A percentile compares a stretch with the other conserved stretches of the same genome.
Conservation (phyloP, 2,888 invertebrate genomes). For the Patella ulyssiponensis region DNA sequence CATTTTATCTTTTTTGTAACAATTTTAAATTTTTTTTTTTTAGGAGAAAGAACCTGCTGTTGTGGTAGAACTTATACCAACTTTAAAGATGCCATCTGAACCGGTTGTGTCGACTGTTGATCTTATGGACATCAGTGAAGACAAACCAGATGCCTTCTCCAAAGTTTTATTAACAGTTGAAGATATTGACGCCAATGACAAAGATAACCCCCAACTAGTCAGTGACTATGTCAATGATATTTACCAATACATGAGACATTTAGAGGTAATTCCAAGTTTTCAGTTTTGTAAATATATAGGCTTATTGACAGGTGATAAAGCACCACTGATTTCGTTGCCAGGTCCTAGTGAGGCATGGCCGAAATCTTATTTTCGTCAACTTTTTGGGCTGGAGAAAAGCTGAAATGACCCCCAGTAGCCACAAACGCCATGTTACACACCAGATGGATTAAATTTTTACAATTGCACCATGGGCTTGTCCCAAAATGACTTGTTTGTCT, state of each 20-base stretch:
- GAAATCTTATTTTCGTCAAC: too few relatives aligned
- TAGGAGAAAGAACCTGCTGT: slow-evolving; percentile 31
- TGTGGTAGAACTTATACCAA: slow-evolving; percentile 31
- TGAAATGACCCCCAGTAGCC: too few relatives aligned
- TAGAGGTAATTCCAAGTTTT: slow-evolving; percentile 76
- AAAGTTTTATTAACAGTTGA: slow-evolving; percentile 55
- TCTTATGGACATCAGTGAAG: slow-evolving; percentile 64
- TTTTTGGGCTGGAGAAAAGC: too few relatives aligned
- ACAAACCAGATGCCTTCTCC: slow-evolving; percentile 59
- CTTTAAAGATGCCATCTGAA: slow-evolving; percentile 30
- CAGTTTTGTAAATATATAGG: background rate
- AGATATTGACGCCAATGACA: slow-evolving; percentile 81
- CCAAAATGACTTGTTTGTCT: too few relatives aligned
- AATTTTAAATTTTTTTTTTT: background rate
- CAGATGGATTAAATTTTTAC: too few relatives aligned
- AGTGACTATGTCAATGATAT: slow-evolving; percentile 91
- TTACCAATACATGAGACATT: slow-evolving; percentile 83
- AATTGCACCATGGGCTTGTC: too few relatives aligned
- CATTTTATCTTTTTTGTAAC: too few relatives aligned
- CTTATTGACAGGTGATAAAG: background rate
- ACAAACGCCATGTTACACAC: too few relatives aligned
- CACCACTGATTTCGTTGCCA: too few relatives aligned
- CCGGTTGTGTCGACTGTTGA: slow-evolving; percentile 42
- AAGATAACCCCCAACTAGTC: slow-evolving; percentile 83
- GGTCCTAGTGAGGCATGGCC: too few relatives aligned